A percentile compares a stretch with the other conserved stretches of the same genome.
Conservation (phyloP, 2,113 vertebrate genomes). For the Vanacampus margaritifer region DNA sequence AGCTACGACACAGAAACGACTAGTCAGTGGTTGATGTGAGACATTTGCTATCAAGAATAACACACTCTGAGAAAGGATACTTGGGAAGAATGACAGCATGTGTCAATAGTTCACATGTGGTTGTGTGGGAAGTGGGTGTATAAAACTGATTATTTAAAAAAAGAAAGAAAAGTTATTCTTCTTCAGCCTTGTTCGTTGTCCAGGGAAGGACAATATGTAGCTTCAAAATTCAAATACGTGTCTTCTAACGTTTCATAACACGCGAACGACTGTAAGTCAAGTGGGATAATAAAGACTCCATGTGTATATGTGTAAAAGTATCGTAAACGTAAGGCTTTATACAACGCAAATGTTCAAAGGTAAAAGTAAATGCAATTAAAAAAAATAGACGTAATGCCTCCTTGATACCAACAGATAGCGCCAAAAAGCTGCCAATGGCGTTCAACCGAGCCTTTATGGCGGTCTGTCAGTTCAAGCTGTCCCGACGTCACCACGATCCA, state of each 20-base stretch:
- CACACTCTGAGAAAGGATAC: neutral
- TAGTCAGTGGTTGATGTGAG: neutral
- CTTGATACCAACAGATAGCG: conserved; percentile 12
- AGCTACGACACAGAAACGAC: neutral
- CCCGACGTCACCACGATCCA: conserved; percentile 58
- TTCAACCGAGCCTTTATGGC: conserved; percentile 18
- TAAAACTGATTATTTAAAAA: neutral
- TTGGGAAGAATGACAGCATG: neutral
- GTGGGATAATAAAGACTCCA: too few relatives aligned
- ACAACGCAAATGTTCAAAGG: neutral
- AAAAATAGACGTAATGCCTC: neutral
- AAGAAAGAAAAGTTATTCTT: neutral
- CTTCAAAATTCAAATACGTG: too few relatives aligned
- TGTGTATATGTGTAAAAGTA: neutral
- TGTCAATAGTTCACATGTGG: neutral
- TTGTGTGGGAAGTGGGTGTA: neutral
- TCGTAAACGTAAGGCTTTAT: neutral
- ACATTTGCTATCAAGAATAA: neutral
- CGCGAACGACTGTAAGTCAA: too few relatives aligned
- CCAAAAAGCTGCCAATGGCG: neutral
- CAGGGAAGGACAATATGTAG: too few relatives aligned
- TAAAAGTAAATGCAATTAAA: neutral
- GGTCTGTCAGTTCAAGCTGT: conserved; percentile 38
- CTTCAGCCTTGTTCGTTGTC: neutral
- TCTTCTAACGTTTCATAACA: too few relatives aligned